These are phyloP conservation scores for Habroteleia sp. DNA, from an alignment of 2,888 invertebrate genomes.

Conservation along the genomic window DNA sequence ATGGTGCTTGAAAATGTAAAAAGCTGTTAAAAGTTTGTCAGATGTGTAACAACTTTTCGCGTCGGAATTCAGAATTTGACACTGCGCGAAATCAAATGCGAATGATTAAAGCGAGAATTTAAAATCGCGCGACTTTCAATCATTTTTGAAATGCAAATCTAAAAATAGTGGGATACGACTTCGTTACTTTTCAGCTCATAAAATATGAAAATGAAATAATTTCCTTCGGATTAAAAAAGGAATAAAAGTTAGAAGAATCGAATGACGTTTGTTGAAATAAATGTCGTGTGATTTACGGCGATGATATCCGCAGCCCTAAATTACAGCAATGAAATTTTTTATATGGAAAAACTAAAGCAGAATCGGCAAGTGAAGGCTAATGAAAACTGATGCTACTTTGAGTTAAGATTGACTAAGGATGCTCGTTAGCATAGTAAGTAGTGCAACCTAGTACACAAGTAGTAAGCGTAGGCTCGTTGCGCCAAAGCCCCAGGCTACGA, in stretches of 20 bases:
- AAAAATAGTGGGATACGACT: not conserved
- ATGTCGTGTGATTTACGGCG: constrained; percentile 53
- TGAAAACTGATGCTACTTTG: constrained; percentile 65
- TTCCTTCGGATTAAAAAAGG: constrained; percentile 30
- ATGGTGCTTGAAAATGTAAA: no score
- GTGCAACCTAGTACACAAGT: constrained; percentile 61
- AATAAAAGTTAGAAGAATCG: constrained; percentile 26
- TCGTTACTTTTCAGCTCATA: constrained; percentile 15
- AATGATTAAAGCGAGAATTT: no score
- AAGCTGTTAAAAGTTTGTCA: no score
- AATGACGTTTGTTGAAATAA: constrained; percentile 45
- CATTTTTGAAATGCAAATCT: constrained; percentile 19
- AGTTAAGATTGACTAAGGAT: constrained; percentile 64
- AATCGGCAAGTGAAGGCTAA: constrained; percentile 61
- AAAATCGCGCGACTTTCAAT: not conserved
- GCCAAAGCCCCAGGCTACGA: constrained; percentile 74
- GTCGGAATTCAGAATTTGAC: no score
- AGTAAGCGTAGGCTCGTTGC: constrained; percentile 67
- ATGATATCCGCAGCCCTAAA: constrained; percentile 48
- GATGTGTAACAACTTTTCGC: no score
- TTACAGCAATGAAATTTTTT: constrained; percentile 59
- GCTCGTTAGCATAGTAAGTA: constrained; percentile 64
- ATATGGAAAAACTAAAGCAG: constrained; percentile 52
- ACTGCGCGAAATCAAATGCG: no score
- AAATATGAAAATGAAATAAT: constrained; percentile 49